These are phyloP conservation scores for Tetragnatha montana DNA, from an alignment of 2,888 invertebrate species.

Conservation along the genomic window DNA sequence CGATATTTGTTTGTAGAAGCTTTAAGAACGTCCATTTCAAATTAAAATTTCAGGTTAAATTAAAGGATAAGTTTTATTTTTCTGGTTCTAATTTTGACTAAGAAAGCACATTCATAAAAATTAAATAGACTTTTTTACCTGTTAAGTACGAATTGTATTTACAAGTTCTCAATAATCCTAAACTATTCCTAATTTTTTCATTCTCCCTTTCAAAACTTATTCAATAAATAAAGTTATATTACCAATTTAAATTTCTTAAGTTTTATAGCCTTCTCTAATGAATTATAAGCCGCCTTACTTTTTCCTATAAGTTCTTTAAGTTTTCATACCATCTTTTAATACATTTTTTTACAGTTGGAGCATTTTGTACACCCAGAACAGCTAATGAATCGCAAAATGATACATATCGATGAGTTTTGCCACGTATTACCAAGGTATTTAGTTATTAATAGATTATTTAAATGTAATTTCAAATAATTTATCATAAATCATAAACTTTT, in stretches of 20 bases:
- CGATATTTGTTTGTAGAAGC: no score
- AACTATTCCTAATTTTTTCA: no score
- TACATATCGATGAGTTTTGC: conserved; percentile 19
- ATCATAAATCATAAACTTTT: no score
- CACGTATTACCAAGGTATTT: conserved; percentile 57
- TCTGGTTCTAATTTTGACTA: not conserved
- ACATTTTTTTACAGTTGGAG: conserved; percentile 41
- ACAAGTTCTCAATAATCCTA: no score
- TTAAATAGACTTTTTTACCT: not conserved
- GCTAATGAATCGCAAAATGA: not conserved
- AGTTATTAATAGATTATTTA: not conserved
- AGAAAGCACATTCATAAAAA: not conserved
- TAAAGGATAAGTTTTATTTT: not conserved
- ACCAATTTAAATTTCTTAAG: not conserved
- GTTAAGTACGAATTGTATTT: not conserved
- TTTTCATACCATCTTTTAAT: no score
- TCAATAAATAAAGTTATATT: not conserved
- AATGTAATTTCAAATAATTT: no score
- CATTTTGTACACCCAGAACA: conserved; percentile 14
- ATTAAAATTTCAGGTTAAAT: no score
- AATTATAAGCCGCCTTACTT: no score
- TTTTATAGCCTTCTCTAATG: no score
- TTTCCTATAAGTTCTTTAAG: no score
- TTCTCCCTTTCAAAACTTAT: no score
- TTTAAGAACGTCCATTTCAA: no score